Evolutionary conservation across 1,140 invertebrate genomes (phyloP).

Genomic region (Pteromalus puparum): DNA sequence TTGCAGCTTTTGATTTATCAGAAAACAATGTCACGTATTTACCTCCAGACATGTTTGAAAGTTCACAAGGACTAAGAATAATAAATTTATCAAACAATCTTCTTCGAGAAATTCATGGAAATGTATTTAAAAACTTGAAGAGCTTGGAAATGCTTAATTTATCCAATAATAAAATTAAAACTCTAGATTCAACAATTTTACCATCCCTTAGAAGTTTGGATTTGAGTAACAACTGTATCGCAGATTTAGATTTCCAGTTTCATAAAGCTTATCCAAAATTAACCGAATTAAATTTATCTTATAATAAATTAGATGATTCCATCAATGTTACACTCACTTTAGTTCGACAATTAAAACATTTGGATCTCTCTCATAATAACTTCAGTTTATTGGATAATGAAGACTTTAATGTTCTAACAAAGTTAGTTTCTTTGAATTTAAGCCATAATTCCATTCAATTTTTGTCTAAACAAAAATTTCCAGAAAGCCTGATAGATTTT

Average conservation of each 20-base stretch:
- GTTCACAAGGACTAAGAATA: slow-evolving; percentile 51
- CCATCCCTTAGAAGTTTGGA: slow-evolving; percentile 57
- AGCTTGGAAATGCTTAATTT: slow-evolving; percentile 59
- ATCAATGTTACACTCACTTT: slow-evolving; percentile 47
- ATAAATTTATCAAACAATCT: slow-evolving; percentile 63
- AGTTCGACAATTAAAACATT: slow-evolving; percentile 54
- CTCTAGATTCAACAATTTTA: slow-evolving; percentile 53
- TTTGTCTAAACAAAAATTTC: slow-evolving; percentile 52
- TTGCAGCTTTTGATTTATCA: slow-evolving; percentile 59
- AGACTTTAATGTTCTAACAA: slow-evolving; percentile 49
- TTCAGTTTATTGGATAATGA: slow-evolving; percentile 56
- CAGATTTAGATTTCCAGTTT: slow-evolving; percentile 51
- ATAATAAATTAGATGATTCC: slow-evolving; percentile 57
- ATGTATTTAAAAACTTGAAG: slow-evolving; percentile 50
- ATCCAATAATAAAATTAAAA: slow-evolving; percentile 58
- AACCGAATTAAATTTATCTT: slow-evolving; percentile 59
- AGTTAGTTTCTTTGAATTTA: slow-evolving; percentile 58
- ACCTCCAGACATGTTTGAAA: slow-evolving; percentile 52
- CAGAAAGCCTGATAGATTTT: slow-evolving; percentile 49
- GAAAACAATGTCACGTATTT: slow-evolving; percentile 56
- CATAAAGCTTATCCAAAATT: slow-evolving; percentile 51
- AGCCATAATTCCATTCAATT: slow-evolving; percentile 57
- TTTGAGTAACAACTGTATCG: slow-evolving; percentile 65
- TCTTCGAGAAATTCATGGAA: slow-evolving; percentile 50
- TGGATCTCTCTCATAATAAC: slow-evolving; percentile 63